Base-by-base conservation (phyloP, 2,888 invertebrate genomes). In the Girardia tigrina region DNA sequence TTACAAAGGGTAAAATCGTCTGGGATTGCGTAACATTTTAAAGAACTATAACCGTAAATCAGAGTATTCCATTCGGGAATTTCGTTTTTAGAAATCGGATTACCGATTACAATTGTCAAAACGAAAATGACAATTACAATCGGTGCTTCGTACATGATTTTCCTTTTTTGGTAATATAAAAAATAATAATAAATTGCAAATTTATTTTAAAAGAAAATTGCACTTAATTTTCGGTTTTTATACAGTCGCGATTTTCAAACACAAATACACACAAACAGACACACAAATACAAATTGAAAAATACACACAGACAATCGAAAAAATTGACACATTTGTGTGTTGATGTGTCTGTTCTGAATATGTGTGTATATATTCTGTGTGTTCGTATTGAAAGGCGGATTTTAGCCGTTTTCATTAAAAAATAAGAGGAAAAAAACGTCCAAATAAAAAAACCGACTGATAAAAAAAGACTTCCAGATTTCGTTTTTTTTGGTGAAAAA, bases 1-100 rank as follows among this genome's bases (percentile, higher is more conserved):
- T 77, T 26, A 29, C 77, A 77, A 14, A 77, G 70, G 14, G 29
- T 70, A 56, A 77, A 70, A 28, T 76, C 77, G 14, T 26, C 26
- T 26, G 77, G 77, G 27, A 77, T 77, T 6, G 29, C 28, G 26
- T 71, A 26, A 42, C 77, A 77, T 16, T 16, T 36, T 12, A 12
- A 16, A 36, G 36, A 36, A 16, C 36, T 36, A 16, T 36, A 36
- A 12, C 36, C 36, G 36, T 36, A 36, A 36, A 36, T 16, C 36
- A 36, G 36, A 36, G 8, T 36, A 36, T 36, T 36, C 36, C 36
- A 36, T 36, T 36, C 36, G 8, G 36, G 36, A 36, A 36, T 36
- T 36, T 36, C 36, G 16, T 36, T 36, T 36, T 12, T 16, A 8
- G 16, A 36, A 36, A 36, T 36, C 36, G 36, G 36, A 36, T 36